These are phyloP conservation scores for Prolemur simus DNA, from an alignment of 2,113 vertebrate species.

Conservation along the genomic window DNA sequence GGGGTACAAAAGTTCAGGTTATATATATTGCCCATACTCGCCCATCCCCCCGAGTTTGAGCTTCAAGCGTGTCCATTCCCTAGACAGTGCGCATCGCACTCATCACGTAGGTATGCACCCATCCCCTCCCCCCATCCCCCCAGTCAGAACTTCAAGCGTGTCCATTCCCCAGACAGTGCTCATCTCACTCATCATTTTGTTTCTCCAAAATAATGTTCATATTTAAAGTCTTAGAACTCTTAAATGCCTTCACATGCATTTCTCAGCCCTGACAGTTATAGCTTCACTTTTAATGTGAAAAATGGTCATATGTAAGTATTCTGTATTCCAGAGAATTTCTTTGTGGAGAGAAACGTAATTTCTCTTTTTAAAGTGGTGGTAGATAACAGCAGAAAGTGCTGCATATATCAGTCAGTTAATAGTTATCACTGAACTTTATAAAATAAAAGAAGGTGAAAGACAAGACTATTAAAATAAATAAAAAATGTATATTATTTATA, in stretches of 20 bases:
- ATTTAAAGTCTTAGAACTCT: not conserved
- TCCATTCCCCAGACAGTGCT: no score
- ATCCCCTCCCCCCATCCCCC: no score
- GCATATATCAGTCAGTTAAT: not conserved
- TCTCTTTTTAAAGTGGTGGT: not conserved
- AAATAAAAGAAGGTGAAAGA: not conserved
- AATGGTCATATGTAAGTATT: not conserved
- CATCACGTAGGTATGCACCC: no score
- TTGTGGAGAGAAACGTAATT: not conserved
- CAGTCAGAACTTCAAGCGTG: no score
- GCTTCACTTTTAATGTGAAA: not conserved
- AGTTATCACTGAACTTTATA: not conserved
- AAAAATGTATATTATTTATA: conserved; percentile 14
- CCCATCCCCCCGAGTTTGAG: no score
- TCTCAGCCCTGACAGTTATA: not conserved
- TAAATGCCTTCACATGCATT: not conserved
- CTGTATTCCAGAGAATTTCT: not conserved
- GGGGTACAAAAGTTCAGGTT: no score
- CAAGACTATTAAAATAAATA: not conserved
- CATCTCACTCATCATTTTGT: no score
- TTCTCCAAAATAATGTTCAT: not conserved
- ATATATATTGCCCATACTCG: no score
- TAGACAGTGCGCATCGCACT: no score
- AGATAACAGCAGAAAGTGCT: not conserved
- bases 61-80: no score